Conservation (phyloP, 2,113 vertebrate species). For the Lepus timidus region DNA sequence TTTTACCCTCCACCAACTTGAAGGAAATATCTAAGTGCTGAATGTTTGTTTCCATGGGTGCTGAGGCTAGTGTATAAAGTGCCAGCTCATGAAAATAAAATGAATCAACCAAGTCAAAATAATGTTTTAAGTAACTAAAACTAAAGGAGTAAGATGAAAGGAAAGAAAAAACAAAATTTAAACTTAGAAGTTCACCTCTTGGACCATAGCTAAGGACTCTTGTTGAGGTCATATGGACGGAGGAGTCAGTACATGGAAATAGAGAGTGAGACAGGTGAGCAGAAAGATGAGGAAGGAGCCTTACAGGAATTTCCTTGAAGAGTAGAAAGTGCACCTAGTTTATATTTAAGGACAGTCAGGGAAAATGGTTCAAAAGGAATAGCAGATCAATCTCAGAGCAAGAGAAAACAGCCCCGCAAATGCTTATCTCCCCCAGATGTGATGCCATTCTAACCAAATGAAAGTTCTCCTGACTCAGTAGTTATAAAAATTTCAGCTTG, state of each 20-base stretch:
- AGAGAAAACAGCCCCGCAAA: not conserved
- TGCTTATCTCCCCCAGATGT: not conserved
- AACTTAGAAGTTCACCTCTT: not conserved
- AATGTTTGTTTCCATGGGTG: not conserved
- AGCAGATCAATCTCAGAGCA: not conserved
- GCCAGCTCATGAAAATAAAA: not conserved
- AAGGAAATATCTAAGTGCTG: not conserved
- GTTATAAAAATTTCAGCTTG: not conserved
- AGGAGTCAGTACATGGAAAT: not conserved
- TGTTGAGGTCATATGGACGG: no score
- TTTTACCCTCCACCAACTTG: not conserved
- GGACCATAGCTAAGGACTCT: not conserved
- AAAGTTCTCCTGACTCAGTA: not conserved
- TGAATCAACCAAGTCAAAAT: not conserved
- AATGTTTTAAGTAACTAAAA: not conserved
- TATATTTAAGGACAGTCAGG: not conserved
- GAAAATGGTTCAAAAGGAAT: not conserved
- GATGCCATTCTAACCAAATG: not conserved
- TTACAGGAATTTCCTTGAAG: not conserved
- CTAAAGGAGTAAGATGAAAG: not conserved
- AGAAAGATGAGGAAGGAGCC: not conserved
- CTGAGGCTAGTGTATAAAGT: not conserved
- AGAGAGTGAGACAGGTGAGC: not conserved
- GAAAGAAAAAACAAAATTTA: not conserved
- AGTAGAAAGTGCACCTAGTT: not conserved